A percentile compares a stretch with the other conserved stretches of the same genome.
Conservation (phyloP, 2,797 vertebrate genomes). For the Leucoraja ocellata region DNA sequence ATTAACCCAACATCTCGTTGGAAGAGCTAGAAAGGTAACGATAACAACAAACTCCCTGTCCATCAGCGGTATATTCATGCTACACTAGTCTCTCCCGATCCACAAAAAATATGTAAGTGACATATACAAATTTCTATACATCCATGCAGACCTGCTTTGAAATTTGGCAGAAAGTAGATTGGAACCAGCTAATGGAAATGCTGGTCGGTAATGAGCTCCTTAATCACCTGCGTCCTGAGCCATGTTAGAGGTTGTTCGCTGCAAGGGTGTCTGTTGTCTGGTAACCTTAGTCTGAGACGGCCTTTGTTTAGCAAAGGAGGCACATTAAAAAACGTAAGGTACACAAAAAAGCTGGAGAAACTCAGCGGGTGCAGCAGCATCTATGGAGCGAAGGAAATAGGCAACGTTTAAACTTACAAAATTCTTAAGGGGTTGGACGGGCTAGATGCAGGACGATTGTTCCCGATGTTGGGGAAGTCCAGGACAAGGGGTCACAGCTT, state of each 20-base stretch:
- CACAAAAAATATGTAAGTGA: background rate
- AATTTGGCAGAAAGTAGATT: background rate
- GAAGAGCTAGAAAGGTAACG: background rate
- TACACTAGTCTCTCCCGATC: background rate
- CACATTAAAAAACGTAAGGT: background rate
- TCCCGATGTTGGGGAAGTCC: too few species aligned
- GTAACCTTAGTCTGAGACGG: constrained; percentile 3
- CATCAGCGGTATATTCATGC: background rate
- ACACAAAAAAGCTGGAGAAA: too few species aligned
- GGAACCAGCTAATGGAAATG: background rate
- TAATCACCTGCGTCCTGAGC: background rate
- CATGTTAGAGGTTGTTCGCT: background rate
- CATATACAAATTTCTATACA: background rate
- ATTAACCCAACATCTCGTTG: background rate
- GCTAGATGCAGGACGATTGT: too few species aligned
- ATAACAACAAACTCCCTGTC: background rate
- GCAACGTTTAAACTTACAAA: too few species aligned
- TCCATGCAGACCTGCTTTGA: constrained; percentile 2
- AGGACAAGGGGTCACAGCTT: too few species aligned
- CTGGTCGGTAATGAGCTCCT: background rate
- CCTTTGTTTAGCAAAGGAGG: background rate
- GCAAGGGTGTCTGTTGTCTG: constrained; percentile 1
- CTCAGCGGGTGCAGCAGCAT: too few species aligned
- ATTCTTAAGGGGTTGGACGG: too few species aligned
- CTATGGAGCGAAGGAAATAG: too few species aligned